These are phyloP conservation scores for Aurelia coerulea DNA, from an alignment of 30 jellyfish, hydroid and myxozoan genomes.

Conservation along the genomic window DNA sequence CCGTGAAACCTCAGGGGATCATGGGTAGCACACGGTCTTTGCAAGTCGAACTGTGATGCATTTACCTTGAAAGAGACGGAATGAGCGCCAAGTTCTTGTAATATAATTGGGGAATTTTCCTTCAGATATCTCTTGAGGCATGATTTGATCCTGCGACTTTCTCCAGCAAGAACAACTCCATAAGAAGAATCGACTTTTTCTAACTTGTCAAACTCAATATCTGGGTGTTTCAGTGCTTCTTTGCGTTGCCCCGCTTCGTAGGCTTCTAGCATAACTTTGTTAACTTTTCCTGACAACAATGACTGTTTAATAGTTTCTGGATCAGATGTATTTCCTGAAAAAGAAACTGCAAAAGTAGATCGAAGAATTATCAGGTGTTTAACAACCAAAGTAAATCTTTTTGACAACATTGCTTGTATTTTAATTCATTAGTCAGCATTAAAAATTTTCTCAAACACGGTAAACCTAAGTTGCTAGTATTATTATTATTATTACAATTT, in stretches of 20 bases:
- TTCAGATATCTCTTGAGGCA: slow-evolving; percentile 37
- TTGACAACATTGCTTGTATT: too few species aligned
- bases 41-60: not conserved
- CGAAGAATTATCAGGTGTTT: too few species aligned
- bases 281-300: slow-evolving; percentile 9
- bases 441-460: too few species aligned
- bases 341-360: not conserved
- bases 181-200: slow-evolving; percentile 52
- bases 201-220: slow-evolving; percentile 25
- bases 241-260: slow-evolving; percentile 37
- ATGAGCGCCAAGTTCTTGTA: slow-evolving; percentile 14
- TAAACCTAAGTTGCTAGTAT: too few species aligned
- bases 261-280: slow-evolving; percentile 46
- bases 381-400: too few species aligned
- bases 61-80: slow-evolving; percentile 26
- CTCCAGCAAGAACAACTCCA: slow-evolving; percentile 46
- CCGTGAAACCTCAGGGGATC: too few species aligned
- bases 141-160: slow-evolving; percentile 28
- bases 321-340: slow-evolving; percentile 38
- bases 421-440: too few species aligned
- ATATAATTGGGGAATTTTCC: slow-evolving; percentile 44
- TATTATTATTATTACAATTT: too few species aligned
- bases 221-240: slow-evolving; percentile 49
- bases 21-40: too few species aligned
- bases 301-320: slow-evolving; percentile 13